Conservation (phyloP, 2,888 invertebrate species). For the Drosophila emarginata region DNA sequence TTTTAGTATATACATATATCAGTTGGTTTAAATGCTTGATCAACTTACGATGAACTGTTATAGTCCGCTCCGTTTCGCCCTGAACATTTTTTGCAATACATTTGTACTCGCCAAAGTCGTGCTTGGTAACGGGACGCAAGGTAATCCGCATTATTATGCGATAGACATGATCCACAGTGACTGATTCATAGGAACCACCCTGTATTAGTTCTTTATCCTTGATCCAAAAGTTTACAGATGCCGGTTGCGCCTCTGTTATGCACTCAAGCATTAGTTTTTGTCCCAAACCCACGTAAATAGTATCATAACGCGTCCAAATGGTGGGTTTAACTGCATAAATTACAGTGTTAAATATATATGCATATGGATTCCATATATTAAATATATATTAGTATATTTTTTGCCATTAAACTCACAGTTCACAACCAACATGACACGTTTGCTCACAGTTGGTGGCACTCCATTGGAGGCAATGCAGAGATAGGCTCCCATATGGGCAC, state of each 20-base stretch:
- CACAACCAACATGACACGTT: constrained; percentile 79
- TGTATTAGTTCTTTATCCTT: constrained; percentile 81
- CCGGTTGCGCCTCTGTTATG: constrained; percentile 81
- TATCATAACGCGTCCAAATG: constrained; percentile 79
- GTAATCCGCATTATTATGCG: constrained; percentile 89
- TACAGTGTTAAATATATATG: no score
- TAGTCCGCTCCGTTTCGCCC: constrained; percentile 84
- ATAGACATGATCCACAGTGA: constrained; percentile 88
- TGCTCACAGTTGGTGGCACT: constrained; percentile 82
- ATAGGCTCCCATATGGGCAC: constrained; percentile 81
- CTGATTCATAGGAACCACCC: constrained; percentile 81
- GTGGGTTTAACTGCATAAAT: constrained; percentile 78
- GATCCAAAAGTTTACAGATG: constrained; percentile 81
- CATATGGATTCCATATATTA: no score
- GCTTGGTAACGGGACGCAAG: constrained; percentile 85
- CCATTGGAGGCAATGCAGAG: constrained; percentile 82
- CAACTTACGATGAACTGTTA: constrained; percentile 76
- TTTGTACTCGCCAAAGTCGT: constrained; percentile 90
- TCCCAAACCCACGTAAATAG: constrained; percentile 79
- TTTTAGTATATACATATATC: background rate
- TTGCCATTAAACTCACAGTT: constrained; percentile 75
- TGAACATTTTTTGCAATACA: constrained; percentile 92
- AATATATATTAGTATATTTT: background rate
- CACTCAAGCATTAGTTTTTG: constrained; percentile 81
- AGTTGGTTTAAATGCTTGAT: no score